A percentile compares a stretch with the other conserved stretches of the same genome.
Conservation (phyloP, 2,888 invertebrate genomes). For the Microctonus aethiopoides region DNA sequence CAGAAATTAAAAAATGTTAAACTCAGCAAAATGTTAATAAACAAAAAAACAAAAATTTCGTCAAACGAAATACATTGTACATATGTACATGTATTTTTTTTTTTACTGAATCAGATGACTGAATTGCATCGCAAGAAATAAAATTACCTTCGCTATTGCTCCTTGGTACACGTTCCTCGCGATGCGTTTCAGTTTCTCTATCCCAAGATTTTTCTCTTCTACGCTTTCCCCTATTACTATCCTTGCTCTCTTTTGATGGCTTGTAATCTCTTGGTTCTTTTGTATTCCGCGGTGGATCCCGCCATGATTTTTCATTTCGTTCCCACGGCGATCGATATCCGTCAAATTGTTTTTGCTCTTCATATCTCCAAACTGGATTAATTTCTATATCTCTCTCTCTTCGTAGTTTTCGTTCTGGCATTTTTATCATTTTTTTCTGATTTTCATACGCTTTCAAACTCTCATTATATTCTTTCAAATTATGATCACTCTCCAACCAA, state of each 20-base stretch:
- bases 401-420: conserved; percentile 30
- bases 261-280: conserved; percentile 53
- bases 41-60: conserved; percentile 2
- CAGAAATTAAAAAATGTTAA: conserved; percentile 20
- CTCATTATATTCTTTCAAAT: conserved; percentile 58
- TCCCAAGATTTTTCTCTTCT: conserved; percentile 36
- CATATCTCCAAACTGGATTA: conserved; percentile 34
- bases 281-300: conserved; percentile 37
- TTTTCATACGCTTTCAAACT: conserved; percentile 52
- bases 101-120: background rate
- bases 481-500: conserved; percentile 63
- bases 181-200: conserved; percentile 39
- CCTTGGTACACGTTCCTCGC: conserved; percentile 43
- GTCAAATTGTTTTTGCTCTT: conserved; percentile 43
- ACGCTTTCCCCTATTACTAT: conserved; percentile 30
- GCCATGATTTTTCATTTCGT: conserved; percentile 39
- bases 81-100: background rate
- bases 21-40: background rate
- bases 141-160: conserved; percentile 48
- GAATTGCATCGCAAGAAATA: conserved; percentile 12
- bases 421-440: conserved; percentile 34
- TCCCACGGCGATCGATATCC: conserved; percentile 49
- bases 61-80: background rate
- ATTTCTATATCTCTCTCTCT: too few species aligned
- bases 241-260: conserved; percentile 30